Percentiles rank a stretch among this genome's conserved stretches.
These are phyloP conservation scores for Pterocles gutturalis DNA, from an alignment of 2,113 vertebrate species.

Conservation along the genomic window DNA sequence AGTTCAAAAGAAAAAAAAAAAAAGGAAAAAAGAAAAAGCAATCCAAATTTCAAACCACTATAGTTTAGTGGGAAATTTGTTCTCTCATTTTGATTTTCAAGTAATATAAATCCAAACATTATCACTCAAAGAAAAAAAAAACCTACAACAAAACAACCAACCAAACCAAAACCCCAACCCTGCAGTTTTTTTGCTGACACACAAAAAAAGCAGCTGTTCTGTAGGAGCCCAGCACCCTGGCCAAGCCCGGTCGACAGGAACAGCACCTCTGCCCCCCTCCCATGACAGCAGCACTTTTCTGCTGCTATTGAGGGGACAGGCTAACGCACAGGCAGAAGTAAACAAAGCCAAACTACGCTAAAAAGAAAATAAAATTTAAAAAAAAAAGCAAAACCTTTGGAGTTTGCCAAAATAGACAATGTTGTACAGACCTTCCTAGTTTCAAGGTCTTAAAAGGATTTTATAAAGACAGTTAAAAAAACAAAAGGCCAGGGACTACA, in stretches of 20 bases:
- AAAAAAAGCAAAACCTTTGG: not conserved
- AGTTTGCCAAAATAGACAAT: conserved; percentile 42
- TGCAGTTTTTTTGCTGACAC: conserved; percentile 32
- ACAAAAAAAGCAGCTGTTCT: conserved; percentile 19
- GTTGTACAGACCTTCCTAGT: not conserved
- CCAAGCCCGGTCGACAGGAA: not conserved
- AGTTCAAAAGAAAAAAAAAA: not conserved
- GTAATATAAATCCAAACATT: not conserved
- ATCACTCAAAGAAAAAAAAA: not conserved
- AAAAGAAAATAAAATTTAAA: not conserved
- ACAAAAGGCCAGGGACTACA: not conserved
- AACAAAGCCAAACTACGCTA: not conserved
- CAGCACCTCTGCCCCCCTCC: not conserved
- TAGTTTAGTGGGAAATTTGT: not conserved
- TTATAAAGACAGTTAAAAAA: conserved; percentile 20
- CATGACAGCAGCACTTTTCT: not conserved
- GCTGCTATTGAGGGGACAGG: not conserved
- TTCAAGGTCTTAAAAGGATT: conserved; percentile 51
- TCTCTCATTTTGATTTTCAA: not conserved
- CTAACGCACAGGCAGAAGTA: not conserved
- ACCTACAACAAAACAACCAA: too few relatives aligned
- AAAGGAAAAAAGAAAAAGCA: not conserved
- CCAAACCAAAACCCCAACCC: not conserved
- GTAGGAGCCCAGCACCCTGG: not conserved
- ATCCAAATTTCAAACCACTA: not conserved